Evolutionary conservation across 2,888 invertebrate species (phyloP).

Genomic region (Caenorhabditis becei): DNA sequence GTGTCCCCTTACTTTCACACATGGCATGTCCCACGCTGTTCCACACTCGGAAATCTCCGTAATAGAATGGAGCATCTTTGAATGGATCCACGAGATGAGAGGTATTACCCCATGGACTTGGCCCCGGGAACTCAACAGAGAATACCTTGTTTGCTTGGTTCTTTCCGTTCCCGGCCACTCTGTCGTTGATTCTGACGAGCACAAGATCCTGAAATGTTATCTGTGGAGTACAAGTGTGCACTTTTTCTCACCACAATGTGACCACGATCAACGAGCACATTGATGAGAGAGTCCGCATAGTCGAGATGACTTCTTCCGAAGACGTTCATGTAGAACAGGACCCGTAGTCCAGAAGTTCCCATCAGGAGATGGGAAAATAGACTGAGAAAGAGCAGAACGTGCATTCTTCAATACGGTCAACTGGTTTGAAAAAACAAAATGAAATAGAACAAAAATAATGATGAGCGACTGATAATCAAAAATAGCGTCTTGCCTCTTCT

Average conservation of each 20-base stretch:
- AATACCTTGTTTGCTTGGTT: slow-evolving; percentile 37
- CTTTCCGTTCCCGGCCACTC: slow-evolving; percentile 50
- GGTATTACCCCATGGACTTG: slow-evolving; percentile 50
- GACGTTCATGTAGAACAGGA: slow-evolving; percentile 51
- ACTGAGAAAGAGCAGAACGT: not conserved
- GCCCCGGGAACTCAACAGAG: slow-evolving; percentile 37
- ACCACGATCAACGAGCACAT: slow-evolving; percentile 42
- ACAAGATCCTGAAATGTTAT: slow-evolving; percentile 42
- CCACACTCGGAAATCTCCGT: slow-evolving; percentile 29
- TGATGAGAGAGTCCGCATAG: slow-evolving; percentile 57
- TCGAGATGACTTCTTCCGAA: slow-evolving; percentile 66
- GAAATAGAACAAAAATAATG: not conserved
- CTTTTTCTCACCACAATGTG: slow-evolving; percentile 62
- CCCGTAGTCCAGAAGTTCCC: not conserved
- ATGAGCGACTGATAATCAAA: not conserved
- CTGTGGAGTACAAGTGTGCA: not conserved
- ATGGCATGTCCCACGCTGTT: slow-evolving; percentile 23
- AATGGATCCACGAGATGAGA: slow-evolving; percentile 60
- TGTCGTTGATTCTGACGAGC: slow-evolving; percentile 52
- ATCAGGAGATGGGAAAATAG: not conserved
- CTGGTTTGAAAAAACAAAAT: not conserved
- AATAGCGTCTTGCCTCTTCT: not conserved
- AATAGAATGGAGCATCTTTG: slow-evolving; percentile 13
- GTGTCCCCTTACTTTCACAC: slow-evolving; percentile 39
- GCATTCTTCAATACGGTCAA: not conserved